A percentile compares a stretch with the other conserved stretches of the same genome.
phyloP scores from a whole-genome alignment of 2,797 vertebrate species.

The Melanotaenia trifasciata region DNA sequence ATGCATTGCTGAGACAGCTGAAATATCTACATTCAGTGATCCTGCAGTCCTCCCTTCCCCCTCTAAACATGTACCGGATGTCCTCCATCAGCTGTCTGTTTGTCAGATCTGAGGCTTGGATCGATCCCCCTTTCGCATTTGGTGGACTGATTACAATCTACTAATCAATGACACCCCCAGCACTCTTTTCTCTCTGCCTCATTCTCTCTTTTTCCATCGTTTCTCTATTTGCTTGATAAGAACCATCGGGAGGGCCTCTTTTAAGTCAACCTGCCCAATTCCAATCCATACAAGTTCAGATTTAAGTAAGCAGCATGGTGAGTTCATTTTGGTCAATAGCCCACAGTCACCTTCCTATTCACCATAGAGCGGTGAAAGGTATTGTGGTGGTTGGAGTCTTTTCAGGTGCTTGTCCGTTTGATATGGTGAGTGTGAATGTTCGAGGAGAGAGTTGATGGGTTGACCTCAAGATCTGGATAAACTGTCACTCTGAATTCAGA shows the following conservation, averaged over 20 bases:
- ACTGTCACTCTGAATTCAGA: constrained; percentile 38
- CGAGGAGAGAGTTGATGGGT: constrained; percentile 53
- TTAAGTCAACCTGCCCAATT: constrained; percentile 70
- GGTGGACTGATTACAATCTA: constrained; percentile 94
- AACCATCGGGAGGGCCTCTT: constrained; percentile 58
- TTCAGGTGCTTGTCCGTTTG: constrained; percentile 74
- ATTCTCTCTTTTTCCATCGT: constrained; percentile 57
- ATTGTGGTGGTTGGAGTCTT: constrained; percentile 64
- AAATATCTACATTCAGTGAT: constrained; percentile 60
- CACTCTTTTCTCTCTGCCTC: constrained; percentile 81
- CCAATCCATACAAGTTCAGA: constrained; percentile 61
- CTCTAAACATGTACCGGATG: constrained; percentile 76
- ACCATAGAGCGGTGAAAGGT: constrained; percentile 63
- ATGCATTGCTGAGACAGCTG: constrained; percentile 35
- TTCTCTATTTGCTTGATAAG: constrained; percentile 80
- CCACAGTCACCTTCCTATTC: constrained; percentile 82
- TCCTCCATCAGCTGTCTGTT: constrained; percentile 83
- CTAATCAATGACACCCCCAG: constrained; percentile 92
- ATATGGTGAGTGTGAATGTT: constrained; percentile 56
- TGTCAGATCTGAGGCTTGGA: constrained; percentile 83
- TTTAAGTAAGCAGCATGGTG: constrained; percentile 67
- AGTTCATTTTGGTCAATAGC: constrained; percentile 76
- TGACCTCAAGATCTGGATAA: constrained; percentile 54
- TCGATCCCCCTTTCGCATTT: constrained; percentile 83
- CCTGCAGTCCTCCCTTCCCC: constrained; percentile 48